These are phyloP conservation scores for Argopecten irradians DNA, from an alignment of 1,140 invertebrate genomes.

Conservation along the genomic window DNA sequence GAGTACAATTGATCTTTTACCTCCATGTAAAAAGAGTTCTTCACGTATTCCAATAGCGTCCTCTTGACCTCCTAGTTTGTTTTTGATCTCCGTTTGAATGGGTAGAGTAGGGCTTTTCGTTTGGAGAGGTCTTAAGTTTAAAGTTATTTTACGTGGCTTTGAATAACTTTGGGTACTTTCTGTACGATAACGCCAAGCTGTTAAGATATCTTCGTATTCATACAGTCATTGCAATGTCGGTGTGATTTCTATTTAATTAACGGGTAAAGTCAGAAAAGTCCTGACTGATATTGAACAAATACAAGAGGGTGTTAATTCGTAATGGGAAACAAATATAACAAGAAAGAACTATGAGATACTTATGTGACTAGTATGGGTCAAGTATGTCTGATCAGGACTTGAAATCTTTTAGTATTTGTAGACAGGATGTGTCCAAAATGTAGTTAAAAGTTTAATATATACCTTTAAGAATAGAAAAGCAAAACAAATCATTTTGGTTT, in stretches of 20 bases:
- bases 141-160: constrained; percentile 17
- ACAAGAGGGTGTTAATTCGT: not conserved
- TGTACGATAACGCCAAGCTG: not conserved
- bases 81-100: not conserved
- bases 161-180: not conserved
- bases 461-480: no score
- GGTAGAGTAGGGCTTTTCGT: not conserved
- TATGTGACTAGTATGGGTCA: no score
- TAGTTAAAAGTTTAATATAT: no score
- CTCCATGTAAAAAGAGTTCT: constrained; percentile 6
- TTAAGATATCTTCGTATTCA: not conserved
- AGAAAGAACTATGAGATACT: no score
- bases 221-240: not conserved
- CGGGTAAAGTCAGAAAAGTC: not conserved
- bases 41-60: not conserved
- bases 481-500: no score
- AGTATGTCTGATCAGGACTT: no score
- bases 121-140: constrained; percentile 7
- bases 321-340: not conserved
- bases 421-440: no score
- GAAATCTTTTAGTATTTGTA: no score
- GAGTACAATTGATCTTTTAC: constrained; percentile 18
- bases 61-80: not conserved
- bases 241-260: not conserved
- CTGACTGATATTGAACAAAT: not conserved